A percentile compares a stretch with the other conserved stretches of the same genome.
Conservation (phyloP, 2,113 vertebrate species). For the Amazona vittata region DNA sequence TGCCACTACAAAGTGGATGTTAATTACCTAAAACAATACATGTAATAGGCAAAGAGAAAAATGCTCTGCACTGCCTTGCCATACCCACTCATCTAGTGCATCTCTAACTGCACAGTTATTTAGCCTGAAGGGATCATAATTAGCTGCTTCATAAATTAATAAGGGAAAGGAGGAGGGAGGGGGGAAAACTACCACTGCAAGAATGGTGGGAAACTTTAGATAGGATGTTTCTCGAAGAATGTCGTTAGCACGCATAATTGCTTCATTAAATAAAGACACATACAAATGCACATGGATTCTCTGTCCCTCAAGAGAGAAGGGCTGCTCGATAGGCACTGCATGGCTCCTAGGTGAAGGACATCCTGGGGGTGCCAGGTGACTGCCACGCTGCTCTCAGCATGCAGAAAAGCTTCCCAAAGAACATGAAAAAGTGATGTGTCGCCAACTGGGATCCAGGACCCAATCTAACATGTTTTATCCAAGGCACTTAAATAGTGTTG, state of each 20-base stretch:
- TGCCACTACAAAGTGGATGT: constrained; percentile 88
- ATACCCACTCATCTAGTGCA: constrained; percentile 75
- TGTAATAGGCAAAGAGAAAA: constrained; percentile 81
- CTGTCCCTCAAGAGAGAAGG: constrained; percentile 18
- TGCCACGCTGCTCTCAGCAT: not conserved
- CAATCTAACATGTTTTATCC: not conserved
- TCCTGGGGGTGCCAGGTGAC: not conserved
- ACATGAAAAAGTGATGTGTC: not conserved
- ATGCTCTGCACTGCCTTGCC: constrained; percentile 72
- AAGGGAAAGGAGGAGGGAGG: constrained; percentile 71
- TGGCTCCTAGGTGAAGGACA: not conserved
- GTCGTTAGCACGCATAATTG: constrained; percentile 73
- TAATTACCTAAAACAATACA: constrained; percentile 90
- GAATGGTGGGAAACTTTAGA: constrained; percentile 81
- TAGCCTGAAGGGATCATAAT: constrained; percentile 81
- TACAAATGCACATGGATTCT: not conserved
- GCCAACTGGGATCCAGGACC: not conserved
- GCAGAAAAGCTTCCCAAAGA: not conserved
- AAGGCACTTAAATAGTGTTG: not conserved
- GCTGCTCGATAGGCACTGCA: not conserved
- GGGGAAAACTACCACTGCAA: constrained; percentile 65
- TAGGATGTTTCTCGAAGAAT: constrained; percentile 79
- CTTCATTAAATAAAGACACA: constrained; percentile 59
- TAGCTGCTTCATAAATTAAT: constrained; percentile 84
- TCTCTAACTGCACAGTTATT: constrained; percentile 83